Conservation (phyloP, 1,140 invertebrate genomes). For the Orius laevigatus region DNA sequence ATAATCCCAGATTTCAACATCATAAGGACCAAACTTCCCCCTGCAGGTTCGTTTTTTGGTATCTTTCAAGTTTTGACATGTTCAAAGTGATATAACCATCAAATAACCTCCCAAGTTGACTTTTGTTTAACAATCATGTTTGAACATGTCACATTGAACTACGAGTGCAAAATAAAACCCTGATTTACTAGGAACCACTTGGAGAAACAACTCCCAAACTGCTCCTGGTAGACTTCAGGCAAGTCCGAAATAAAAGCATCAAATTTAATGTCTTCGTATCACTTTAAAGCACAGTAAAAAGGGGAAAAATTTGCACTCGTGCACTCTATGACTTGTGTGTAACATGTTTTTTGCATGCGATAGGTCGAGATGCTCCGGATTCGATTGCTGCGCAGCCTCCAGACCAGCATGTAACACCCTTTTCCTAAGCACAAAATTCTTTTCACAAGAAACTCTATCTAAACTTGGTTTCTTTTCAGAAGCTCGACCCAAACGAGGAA, state of each 20-base stretch:
- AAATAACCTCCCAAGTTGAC: neutral
- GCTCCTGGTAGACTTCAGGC: constrained; percentile 28
- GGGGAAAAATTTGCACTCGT: constrained; percentile 1
- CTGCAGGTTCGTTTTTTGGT: constrained; percentile 30
- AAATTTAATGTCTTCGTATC: too few relatives aligned
- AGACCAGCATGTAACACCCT: constrained; percentile 1
- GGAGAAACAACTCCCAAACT: constrained; percentile 27
- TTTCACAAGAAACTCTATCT: neutral
- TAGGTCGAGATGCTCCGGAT: constrained; percentile 3
- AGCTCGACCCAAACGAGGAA: constrained; percentile 30
- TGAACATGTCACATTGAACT: neutral
- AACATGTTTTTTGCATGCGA: constrained; percentile 5
- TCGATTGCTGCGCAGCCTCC: neutral
- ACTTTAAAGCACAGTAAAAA: neutral
- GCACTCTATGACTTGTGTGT: neutral
- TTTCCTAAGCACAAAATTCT: neutral
- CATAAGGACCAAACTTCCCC: constrained; percentile 48
- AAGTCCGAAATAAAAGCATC: constrained; percentile 8
- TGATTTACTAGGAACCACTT: constrained; percentile 9
- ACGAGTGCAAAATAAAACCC: neutral
- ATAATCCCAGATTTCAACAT: constrained; percentile 47
- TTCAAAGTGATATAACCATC: neutral
- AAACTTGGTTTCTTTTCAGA: constrained; percentile 27
- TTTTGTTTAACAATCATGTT: neutral
- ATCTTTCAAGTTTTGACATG: neutral